These are phyloP conservation scores for Julus scanicus DNA, from an alignment of 2,888 invertebrate species.

Conservation along the genomic window DNA sequence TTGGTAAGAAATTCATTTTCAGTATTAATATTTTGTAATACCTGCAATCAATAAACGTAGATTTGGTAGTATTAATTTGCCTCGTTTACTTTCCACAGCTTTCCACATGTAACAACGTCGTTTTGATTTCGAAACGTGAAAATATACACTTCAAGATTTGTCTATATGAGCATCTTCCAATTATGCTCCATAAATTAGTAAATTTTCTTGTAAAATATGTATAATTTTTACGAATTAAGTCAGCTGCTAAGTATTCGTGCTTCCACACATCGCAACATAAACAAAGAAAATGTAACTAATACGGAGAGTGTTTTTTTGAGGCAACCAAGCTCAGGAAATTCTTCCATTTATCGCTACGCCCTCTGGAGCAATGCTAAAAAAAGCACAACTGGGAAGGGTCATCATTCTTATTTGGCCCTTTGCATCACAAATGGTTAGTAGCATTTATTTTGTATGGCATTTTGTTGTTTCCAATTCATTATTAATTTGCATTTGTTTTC, in stretches of 20 bases:
- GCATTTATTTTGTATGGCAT: not conserved
- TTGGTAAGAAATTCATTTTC: not conserved
- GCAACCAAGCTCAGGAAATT: not conserved
- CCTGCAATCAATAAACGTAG: not conserved
- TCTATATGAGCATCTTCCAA: not conserved
- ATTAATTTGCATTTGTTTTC: not conserved
- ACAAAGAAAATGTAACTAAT: not conserved
- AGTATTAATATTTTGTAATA: not conserved
- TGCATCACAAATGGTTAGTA: conserved; percentile 27
- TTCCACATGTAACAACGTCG: too few relatives aligned
- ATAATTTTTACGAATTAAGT: conserved; percentile 8
- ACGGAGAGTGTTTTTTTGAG: conserved; percentile 12
- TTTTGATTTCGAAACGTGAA: not conserved
- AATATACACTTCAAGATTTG: not conserved
- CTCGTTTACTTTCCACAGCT: not conserved
- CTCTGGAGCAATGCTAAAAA: conserved; percentile 5
- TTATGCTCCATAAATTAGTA: not conserved
- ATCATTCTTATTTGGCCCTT: conserved; percentile 34
- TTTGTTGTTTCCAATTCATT: not conserved
- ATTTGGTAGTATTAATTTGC: not conserved
- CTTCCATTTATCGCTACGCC: not conserved
- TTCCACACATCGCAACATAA: not conserved
- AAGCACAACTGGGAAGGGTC: not conserved
- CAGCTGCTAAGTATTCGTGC: not conserved
- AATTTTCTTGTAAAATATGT: not conserved